Percentiles rank a stretch among this genome's conserved stretches.
Evolutionary conservation across 2,797 vertebrate species (phyloP).

Genomic region (Rhadinocentrus ornatus): DNA sequence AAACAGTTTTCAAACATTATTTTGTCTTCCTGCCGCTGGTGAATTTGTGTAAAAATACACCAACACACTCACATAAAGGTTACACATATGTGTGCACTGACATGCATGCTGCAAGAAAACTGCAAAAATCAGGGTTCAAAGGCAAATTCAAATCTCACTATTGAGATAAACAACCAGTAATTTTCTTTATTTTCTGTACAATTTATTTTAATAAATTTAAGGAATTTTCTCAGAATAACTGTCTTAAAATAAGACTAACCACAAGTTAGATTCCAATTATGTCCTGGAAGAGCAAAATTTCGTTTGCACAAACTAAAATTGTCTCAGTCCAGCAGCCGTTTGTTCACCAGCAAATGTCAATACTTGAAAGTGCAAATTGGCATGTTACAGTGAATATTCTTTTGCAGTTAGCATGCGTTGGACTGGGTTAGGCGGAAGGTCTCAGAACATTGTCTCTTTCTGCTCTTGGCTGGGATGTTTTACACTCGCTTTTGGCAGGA

Average conservation of each 20-base stretch:
- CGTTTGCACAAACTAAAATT: constrained; percentile 21
- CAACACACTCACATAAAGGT: constrained; percentile 23
- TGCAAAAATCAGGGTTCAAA: constrained; percentile 1
- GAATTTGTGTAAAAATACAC: constrained; percentile 54
- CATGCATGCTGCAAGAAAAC: not conserved
- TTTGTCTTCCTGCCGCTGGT: constrained; percentile 53
- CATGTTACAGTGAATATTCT: constrained; percentile 3
- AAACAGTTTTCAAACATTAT: constrained; percentile 65
- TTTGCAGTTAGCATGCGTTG: constrained; percentile 28
- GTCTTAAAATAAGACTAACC: constrained; percentile 38
- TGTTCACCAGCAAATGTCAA: constrained; percentile 24
- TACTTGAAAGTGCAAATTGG: constrained; percentile 24
- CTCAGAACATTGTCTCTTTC: constrained; percentile 69
- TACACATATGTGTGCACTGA: not conserved
- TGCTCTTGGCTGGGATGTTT: constrained; percentile 67
- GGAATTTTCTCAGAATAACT: constrained; percentile 14
- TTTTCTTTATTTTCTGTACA: not conserved
- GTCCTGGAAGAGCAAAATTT: constrained; percentile 21
- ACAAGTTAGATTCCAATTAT: constrained; percentile 29
- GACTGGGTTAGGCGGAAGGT: constrained; percentile 65
- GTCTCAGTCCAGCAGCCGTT: constrained; percentile 29
- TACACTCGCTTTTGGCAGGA: constrained; percentile 84
- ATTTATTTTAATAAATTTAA: constrained; percentile 31
- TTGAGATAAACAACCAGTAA: constrained; percentile 27
- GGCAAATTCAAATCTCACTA: not conserved